Conservation (phyloP, 1,140 invertebrate species). For the Drosophila dunni region DNA sequence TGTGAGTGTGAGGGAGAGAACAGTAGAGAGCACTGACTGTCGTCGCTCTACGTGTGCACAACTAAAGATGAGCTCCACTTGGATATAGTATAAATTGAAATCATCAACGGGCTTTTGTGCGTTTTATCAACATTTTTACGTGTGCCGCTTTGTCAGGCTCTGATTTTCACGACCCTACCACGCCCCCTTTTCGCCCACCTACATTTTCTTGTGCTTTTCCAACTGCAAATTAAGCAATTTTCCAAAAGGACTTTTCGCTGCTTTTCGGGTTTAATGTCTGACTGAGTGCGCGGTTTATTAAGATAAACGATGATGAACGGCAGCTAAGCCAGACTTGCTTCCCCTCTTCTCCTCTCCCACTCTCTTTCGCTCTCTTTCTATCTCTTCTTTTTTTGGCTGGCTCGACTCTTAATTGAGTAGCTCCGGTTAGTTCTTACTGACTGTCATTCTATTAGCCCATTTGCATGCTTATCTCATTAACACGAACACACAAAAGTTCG, state of each 20-base stretch:
- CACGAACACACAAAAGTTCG: slow-evolving; percentile 63
- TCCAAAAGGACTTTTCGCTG: slow-evolving; percentile 75
- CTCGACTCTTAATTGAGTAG: slow-evolving; percentile 42
- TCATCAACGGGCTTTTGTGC: slow-evolving; percentile 82
- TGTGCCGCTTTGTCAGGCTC: slow-evolving; percentile 64
- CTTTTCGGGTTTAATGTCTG: slow-evolving; percentile 78
- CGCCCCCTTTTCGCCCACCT: background rate
- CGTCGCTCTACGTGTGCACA: slow-evolving; percentile 42
- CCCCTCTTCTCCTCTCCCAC: background rate
- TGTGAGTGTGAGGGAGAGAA: slow-evolving; percentile 16
- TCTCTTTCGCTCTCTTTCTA: background rate
- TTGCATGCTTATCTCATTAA: slow-evolving; percentile 81
- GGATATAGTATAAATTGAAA: slow-evolving; percentile 79
- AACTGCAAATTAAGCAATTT: slow-evolving; percentile 82
- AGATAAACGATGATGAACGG: slow-evolving; percentile 81
- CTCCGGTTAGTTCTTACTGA: slow-evolving; percentile 9
- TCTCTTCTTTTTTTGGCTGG: background rate
- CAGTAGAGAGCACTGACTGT: slow-evolving; percentile 9
- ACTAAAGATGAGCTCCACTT: slow-evolving; percentile 80
- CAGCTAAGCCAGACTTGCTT: slow-evolving; percentile 34
- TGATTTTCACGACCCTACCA: slow-evolving; percentile 37
- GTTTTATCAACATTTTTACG: slow-evolving; percentile 83
- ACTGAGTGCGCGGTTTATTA: slow-evolving; percentile 80
- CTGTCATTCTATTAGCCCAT: slow-evolving; percentile 72
- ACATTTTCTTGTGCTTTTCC: slow-evolving; percentile 32